Percentiles rank a stretch among this genome's conserved stretches.
These are phyloP conservation scores for Phaethornis superciliosus DNA, from an alignment of 2,113 vertebrate species.

Conservation along the genomic window DNA sequence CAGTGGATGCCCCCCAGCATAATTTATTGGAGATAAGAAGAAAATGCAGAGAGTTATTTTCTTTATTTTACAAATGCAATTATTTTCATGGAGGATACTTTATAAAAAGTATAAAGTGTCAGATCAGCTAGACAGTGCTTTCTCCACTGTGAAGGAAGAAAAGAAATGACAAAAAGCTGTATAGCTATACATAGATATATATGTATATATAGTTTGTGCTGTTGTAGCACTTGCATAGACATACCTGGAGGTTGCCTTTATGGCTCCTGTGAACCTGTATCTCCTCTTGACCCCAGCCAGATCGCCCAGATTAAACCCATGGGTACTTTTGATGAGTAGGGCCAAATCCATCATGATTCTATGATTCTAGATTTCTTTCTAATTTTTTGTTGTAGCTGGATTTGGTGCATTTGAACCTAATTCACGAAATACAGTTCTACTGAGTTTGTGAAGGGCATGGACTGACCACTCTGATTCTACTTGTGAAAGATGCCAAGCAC, in stretches of 20 bases:
- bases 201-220: neutral
- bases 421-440: neutral
- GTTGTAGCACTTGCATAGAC: neutral
- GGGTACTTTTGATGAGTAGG: neutral
- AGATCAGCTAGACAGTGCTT: neutral
- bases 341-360: no score
- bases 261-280: neutral
- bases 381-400: neutral
- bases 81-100: neutral
- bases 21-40: neutral
- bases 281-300: neutral
- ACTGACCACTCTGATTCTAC: neutral
- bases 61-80: neutral
- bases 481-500: neutral
- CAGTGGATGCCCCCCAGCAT: neutral
- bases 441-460: neutral
- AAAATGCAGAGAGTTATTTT: neutral
- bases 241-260: neutral
- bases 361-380: neutral
- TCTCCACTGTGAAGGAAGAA: neutral
- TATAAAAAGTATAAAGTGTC: neutral
- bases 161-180: neutral
- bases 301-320: neutral
- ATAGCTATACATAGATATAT: no score
- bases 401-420: neutral